A percentile compares a stretch with the other conserved stretches of the same genome.
phyloP scores from a whole-genome alignment of 2,113 vertebrate species.

The Macrotis lagotis region DNA sequence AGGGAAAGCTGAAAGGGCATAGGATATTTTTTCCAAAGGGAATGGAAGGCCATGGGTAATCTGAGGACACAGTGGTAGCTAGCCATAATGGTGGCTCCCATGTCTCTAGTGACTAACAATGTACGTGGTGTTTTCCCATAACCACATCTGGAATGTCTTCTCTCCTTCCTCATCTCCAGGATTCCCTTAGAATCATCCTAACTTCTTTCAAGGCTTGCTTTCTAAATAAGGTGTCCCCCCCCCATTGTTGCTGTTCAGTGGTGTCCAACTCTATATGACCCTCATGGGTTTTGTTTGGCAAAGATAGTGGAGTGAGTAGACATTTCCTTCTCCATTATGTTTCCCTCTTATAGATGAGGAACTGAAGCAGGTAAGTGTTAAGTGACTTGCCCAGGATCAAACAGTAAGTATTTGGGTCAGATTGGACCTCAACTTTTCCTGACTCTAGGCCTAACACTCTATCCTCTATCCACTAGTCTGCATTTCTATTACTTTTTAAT shows the following conservation, averaged over 20 bases:
- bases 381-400: too few relatives aligned
- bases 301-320: neutral
- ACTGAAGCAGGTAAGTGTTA: too few relatives aligned
- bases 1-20: neutral
- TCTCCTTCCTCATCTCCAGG: neutral
- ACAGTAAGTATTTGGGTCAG: neutral
- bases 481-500: too few relatives aligned
- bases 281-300: neutral
- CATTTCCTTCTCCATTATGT: too few relatives aligned
- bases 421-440: neutral
- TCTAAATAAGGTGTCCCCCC: neutral
- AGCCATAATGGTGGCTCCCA: neutral
- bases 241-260: neutral
- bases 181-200: neutral
- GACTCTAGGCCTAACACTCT: too few relatives aligned
- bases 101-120: neutral
- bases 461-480: too few relatives aligned
- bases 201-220: neutral
- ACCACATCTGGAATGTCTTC: neutral
- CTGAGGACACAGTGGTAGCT: neutral
- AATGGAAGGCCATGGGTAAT: too few relatives aligned
- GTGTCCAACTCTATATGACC: neutral
- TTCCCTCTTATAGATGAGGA: neutral
- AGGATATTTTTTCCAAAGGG: too few relatives aligned
- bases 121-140: neutral